Evolutionary conservation across 2,888 invertebrate genomes (phyloP).

Genomic region (Andrena minutula): DNA sequence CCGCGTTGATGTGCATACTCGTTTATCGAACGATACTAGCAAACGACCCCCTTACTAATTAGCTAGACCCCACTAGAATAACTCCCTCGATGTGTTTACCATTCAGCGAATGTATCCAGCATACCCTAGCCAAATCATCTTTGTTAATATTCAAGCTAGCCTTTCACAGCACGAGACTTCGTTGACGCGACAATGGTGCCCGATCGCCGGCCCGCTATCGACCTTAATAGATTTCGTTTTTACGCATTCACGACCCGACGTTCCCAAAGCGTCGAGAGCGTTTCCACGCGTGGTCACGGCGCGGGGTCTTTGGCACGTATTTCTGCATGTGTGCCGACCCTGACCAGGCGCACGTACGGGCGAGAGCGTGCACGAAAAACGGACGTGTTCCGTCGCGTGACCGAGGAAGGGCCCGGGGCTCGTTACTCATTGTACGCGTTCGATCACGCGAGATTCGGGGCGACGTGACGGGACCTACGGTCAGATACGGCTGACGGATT

Average conservation of each 20-base stretch:
- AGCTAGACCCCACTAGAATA: constrained; percentile 21
- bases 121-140: not conserved
- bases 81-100: constrained; percentile 11
- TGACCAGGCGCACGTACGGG: constrained; percentile 42
- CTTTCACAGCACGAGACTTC: not conserved
- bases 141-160: not conserved
- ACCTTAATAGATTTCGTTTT: constrained; percentile 17
- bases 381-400: constrained; percentile 46
- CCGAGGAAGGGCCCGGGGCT: constrained; percentile 20
- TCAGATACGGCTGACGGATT: constrained; percentile 45
- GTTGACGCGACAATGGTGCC: not conserved
- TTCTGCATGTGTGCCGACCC: constrained; percentile 45
- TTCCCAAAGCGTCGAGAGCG: constrained; percentile 7
- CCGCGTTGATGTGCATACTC: constrained; percentile 40
- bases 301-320: constrained; percentile 32
- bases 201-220: constrained; percentile 8
- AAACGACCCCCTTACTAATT: constrained; percentile 17
- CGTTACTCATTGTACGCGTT: constrained; percentile 42
- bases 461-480: constrained; percentile 32
- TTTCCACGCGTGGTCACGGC: not conserved
- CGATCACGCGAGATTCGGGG: constrained; percentile 56
- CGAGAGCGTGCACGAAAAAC: constrained; percentile 32
- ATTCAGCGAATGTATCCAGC: constrained; percentile 7
- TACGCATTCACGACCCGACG: not conserved
- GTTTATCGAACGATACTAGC: constrained; percentile 35